Base-by-base conservation (phyloP, 2,113 vertebrate species). In the Salvelinus alpinus region DNA sequence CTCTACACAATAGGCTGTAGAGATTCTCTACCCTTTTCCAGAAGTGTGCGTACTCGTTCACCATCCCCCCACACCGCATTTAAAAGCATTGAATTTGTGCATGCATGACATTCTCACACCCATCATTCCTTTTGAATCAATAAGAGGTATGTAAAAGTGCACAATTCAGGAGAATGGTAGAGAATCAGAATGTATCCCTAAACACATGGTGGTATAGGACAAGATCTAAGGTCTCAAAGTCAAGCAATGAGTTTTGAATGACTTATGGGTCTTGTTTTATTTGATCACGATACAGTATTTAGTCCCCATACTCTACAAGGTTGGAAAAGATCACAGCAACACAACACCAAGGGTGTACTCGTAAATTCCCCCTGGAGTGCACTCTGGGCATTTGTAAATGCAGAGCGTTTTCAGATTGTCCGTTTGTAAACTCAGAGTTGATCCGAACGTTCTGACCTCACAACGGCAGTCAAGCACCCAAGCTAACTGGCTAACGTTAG, bases 311-410 rank as follows among this genome's bases (percentile, higher is more conserved):
- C 73, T 92, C 91, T 91, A 93, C 90, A 92, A 88, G 86, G 87
- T 88, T 94, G 94, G 89, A 94, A 94, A 93, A 94, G 89, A 80
- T 89, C 90, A 94, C 92, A 90, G 90, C 90, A 88, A 94, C 92
- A 83, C 87, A 90, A 94, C 89, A 91, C 91, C 34, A 34, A 34
- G 34, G 34, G 34, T 34, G 34, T 34, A 34, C 6, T 34, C 6
- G 34, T 34, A 34, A 34, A 34, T 34, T 34, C 34, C 7, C 34
- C 34, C 34, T 34, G 34, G 34, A 34, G 31, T 34, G 31, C 31
- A 5, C 31, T 34, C 31, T 34, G 31, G 31, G 5, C 31, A 0
- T 34, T 34, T 6, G 31, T 34, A 34, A 6, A 34, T 34, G 1
- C 25, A 27, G 29, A 29, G 0, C 3, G 29, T 29, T 29, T 29